Evolutionary conservation across 2,797 vertebrate genomes (phyloP).

Genomic region (Leptoclinus maculatus): DNA sequence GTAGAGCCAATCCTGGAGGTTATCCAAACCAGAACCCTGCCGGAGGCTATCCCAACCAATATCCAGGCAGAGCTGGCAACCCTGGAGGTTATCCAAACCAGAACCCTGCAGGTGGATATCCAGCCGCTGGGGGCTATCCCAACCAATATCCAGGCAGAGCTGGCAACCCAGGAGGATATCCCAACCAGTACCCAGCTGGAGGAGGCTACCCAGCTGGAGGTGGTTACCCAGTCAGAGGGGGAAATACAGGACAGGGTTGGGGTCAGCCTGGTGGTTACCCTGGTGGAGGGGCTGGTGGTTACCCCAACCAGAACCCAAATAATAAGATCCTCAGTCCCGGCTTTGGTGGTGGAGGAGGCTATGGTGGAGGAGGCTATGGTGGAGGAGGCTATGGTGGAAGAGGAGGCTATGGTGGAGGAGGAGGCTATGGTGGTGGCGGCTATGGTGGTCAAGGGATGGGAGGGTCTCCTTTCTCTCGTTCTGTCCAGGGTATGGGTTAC

Average conservation of each 20-base stretch:
- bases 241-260: slow-evolving; percentile 66
- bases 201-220: slow-evolving; percentile 6
- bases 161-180: slow-evolving; percentile 10
- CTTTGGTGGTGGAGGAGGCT: slow-evolving; percentile 77
- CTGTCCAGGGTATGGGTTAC: slow-evolving; percentile 78
- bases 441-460: slow-evolving; percentile 74
- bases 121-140: slow-evolving; percentile 47
- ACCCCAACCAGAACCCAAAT: slow-evolving; percentile 84
- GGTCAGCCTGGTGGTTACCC: slow-evolving; percentile 55
- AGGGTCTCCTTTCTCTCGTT: slow-evolving; percentile 82
- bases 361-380: slow-evolving; percentile 77
- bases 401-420: slow-evolving; percentile 70
- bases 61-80: slow-evolving; percentile 36
- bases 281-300: slow-evolving; percentile 35
- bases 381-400: slow-evolving; percentile 78
- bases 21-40: slow-evolving; percentile 54
- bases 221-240: slow-evolving; percentile 71
- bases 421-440: slow-evolving; percentile 77
- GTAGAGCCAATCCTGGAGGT: slow-evolving; percentile 53
- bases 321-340: slow-evolving; percentile 84
- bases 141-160: slow-evolving; percentile 50
- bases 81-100: slow-evolving; percentile 48
- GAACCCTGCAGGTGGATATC: slow-evolving; percentile 42
- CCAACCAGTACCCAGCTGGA: neutral
- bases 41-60: slow-evolving; percentile 54